These are phyloP conservation scores for Porites australiensis DNA, from an alignment of 64 coral and sea anemone genomes.

Conservation along the genomic window DNA sequence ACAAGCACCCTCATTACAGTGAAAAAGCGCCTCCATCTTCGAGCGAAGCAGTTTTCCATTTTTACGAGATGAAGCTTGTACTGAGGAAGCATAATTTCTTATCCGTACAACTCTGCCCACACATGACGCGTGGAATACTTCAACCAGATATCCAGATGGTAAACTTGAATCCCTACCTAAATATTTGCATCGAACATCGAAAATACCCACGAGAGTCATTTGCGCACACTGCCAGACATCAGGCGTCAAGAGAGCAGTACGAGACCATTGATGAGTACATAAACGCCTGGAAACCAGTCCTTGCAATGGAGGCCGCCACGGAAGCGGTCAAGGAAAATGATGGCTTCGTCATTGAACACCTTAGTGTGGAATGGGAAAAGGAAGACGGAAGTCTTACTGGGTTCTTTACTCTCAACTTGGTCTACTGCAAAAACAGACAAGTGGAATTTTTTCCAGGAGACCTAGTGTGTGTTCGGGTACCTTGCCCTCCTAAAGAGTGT, in stretches of 20 bases:
- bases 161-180: conserved; percentile 29
- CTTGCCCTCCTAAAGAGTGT: not conserved
- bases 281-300: conserved; percentile 47
- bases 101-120: conserved; percentile 58
- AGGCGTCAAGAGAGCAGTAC: conserved; percentile 57
- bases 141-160: conserved; percentile 72
- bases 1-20: conserved; percentile 72
- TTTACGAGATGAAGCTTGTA: conserved; percentile 45
- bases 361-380: conserved; percentile 32
- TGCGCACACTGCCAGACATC: conserved; percentile 12
- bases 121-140: conserved; percentile 39
- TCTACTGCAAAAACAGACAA: conserved; percentile 20
- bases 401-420: not conserved
- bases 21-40: not conserved
- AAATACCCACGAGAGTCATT: conserved; percentile 51
- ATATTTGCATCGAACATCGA: conserved; percentile 82
- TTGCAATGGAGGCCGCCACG: conserved; percentile 77
- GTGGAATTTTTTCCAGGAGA: conserved; percentile 40
- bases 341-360: conserved; percentile 63
- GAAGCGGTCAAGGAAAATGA: conserved; percentile 60
- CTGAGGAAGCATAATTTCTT: conserved; percentile 67
- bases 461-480: conserved; percentile 33
- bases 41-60: conserved; percentile 31
- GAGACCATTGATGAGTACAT: conserved; percentile 57
- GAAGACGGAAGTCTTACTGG: not conserved